These are phyloP conservation scores for Lepus americanus DNA, from an alignment of 2,113 vertebrate genomes.

Conservation along the genomic window DNA sequence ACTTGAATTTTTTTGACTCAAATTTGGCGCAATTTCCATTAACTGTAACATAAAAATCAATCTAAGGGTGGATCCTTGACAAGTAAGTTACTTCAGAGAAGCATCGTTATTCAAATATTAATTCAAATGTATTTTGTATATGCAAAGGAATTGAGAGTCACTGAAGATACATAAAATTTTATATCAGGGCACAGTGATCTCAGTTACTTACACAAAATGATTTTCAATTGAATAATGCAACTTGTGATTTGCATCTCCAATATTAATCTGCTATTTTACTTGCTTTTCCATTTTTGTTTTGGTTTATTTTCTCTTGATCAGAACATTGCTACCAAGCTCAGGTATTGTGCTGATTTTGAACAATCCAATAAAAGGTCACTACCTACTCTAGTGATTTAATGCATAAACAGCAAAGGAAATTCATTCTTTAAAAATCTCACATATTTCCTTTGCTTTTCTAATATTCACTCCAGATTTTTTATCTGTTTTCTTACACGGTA, in stretches of 20 bases:
- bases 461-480: not conserved
- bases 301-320: slow-evolving; percentile 42
- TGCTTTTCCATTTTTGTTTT: slow-evolving; percentile 22
- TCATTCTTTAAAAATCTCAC: not conserved
- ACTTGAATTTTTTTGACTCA: slow-evolving; percentile 33
- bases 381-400: slow-evolving; percentile 32
- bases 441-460: slow-evolving; percentile 9
- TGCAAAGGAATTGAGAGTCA: slow-evolving; percentile 50
- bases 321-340: not conserved
- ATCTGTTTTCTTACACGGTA: not conserved
- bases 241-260: not conserved
- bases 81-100: slow-evolving; percentile 56
- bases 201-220: slow-evolving; percentile 50
- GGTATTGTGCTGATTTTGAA: slow-evolving; percentile 44
- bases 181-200: slow-evolving; percentile 26
- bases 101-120: slow-evolving; percentile 67
- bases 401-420: not conserved
- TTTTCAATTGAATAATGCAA: slow-evolving; percentile 62
- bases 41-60: slow-evolving; percentile 58
- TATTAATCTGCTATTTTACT: slow-evolving; percentile 41
- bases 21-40: slow-evolving; percentile 39
- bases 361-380: not conserved
- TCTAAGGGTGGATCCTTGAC: slow-evolving; percentile 34
- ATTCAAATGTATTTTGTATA: slow-evolving; percentile 64
- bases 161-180: slow-evolving; percentile 47